These are phyloP conservation scores for Trimorus sp. DNA, from an alignment of 2,888 invertebrate species.

Conservation along the genomic window DNA sequence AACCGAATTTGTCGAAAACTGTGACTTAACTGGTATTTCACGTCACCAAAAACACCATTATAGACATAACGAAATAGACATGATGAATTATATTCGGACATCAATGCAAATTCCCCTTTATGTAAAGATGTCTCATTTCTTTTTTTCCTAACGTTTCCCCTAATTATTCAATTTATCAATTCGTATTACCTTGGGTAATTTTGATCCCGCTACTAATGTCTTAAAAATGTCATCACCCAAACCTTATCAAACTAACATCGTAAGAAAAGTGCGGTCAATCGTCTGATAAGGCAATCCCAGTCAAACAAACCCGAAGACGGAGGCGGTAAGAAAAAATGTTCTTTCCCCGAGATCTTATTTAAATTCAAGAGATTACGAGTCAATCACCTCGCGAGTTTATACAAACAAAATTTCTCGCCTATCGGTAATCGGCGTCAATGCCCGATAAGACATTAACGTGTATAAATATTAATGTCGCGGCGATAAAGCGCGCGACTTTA, in stretches of 20 bases:
- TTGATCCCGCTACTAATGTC: too few relatives aligned
- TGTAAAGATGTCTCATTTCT: too few relatives aligned
- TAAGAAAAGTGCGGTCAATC: slow-evolving; percentile 24
- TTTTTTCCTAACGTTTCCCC: too few relatives aligned
- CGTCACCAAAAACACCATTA: too few relatives aligned
- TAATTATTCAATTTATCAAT: too few relatives aligned
- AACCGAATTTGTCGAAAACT: too few relatives aligned
- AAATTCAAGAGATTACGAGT: slow-evolving; percentile 58
- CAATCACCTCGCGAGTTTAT: slow-evolving; percentile 50
- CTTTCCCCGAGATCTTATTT: slow-evolving; percentile 32
- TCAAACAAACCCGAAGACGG: neutral
- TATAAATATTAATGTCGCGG: slow-evolving; percentile 50
- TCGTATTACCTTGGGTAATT: too few relatives aligned
- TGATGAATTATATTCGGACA: too few relatives aligned
- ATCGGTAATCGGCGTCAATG: slow-evolving; percentile 54
- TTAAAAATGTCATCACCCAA: too few relatives aligned
- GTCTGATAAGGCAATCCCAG: slow-evolving; percentile 32
- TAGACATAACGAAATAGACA: too few relatives aligned
- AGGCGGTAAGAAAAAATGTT: neutral
- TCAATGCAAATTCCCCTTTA: too few relatives aligned
- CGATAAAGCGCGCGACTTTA: slow-evolving; percentile 37
- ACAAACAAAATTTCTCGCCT: slow-evolving; percentile 54
- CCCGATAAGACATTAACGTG: slow-evolving; percentile 49
- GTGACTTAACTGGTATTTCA: too few relatives aligned
- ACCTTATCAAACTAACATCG: neutral